A percentile compares a stretch with the other conserved stretches of the same genome.
Evolutionary conservation across 2,113 vertebrate species (phyloP).

Genomic region (crab-eating macaque (Macaca fascicularis)): T2T-MFA8v1.1 NC_088380.1:153554501-153555000

Average conservation of each 20-base stretch:
- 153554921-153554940: background rate
- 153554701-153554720: background rate
- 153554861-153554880: background rate
- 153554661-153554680: too few species aligned
- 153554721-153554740: background rate
- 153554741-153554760: background rate
- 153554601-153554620: too few species aligned
- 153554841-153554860: background rate
- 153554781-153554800: background rate
- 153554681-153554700: background rate
- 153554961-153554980: background rate
- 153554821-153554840: background rate
- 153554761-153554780: background rate
- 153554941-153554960: background rate
- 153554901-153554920: background rate
- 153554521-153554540: too few species aligned
- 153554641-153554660: too few species aligned
- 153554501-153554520: too few species aligned
- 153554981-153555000: background rate
- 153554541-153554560: too few species aligned
- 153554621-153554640: fast-evolving
- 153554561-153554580: too few species aligned
- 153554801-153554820: background rate
- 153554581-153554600: too few species aligned
- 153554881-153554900: background rate